Percentiles rank a stretch among this genome's conserved stretches.
Evolutionary conservation across 2,797 vertebrate genomes (phyloP).

Genomic region (Hyperoplus lanceolatus): DNA sequence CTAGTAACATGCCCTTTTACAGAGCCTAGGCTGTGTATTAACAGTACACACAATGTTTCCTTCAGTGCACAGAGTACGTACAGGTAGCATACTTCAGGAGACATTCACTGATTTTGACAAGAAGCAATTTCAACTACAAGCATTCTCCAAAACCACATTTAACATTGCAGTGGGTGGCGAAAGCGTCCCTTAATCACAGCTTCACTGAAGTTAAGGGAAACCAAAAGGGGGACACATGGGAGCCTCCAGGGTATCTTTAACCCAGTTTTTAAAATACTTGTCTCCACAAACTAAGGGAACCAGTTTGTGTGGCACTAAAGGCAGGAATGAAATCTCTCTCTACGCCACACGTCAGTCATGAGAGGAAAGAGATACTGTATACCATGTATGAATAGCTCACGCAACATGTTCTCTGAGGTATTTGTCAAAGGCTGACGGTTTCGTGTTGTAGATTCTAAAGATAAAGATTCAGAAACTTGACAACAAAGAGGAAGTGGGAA

Average conservation of each 20-base stretch:
- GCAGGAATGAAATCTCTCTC: no score
- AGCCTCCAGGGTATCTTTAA: constrained; percentile 11
- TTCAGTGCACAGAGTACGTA: no score
- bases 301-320: background rate
- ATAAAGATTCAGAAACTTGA: constrained; percentile 7
- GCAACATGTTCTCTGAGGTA: background rate
- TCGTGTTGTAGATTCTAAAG: background rate
- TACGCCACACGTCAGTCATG: background rate
- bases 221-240: background rate
- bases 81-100: no score
- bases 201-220: constrained; percentile 13
- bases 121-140: no score
- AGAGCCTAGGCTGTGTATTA: no score
- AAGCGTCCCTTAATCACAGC: constrained; percentile 21
- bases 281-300: background rate
- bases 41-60: no score
- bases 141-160: no score
- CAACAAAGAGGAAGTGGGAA: background rate
- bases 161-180: no score
- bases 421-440: constrained; percentile 15
- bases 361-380: background rate
- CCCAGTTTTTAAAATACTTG: background rate
- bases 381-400: background rate
- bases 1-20: no score
- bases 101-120: no score